Base-by-base conservation (phyloP, 2,113 vertebrate genomes). In the Columba janthina region DNA sequence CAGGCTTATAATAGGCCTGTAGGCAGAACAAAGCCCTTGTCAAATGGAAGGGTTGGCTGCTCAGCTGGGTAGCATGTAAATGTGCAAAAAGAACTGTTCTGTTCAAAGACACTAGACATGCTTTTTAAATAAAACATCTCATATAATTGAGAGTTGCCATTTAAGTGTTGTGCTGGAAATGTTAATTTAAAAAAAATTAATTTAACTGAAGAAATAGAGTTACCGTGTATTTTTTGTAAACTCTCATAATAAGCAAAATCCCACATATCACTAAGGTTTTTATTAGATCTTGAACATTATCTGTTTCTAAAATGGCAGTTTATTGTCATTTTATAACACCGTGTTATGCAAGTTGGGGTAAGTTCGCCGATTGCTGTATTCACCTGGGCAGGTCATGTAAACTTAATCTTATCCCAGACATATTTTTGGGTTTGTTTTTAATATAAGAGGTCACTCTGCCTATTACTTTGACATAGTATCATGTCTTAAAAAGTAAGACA, bases 11-110 rank as follows among this genome's bases (percentile, higher is more conserved):
- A 97, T 81, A 96, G 96, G 89, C 84, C 95, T 96, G 84, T 92
- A 91, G 91, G 94, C 91, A 97, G 95, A 97, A 98, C 92, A 97
- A 97, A 98, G 83, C 76, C 85, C 96, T 97, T 96, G 90, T 97
- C 95, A 97, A 97, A 96, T 88, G 86, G 89, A 97, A 97, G 88
- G 90, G 93, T 90, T 87, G 95, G 88, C 95, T 91, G 91, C 95
- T 98, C 87, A 98, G 84, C 90, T 96, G 96, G 90, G 86, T 96
- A 96, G 97, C 95, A 94, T 78, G 85, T 95, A 97, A 95, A 96
- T 97, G 91, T 94, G 94, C 96, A 95, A 95, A 93, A 96, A 90
- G 94, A 94, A 95, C 83, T 62, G 82, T 88, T 96, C 77, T 69
- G 81, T 95, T 97, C 95, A 83, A 85, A 96, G 92, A 92, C 76